phyloP scores from a whole-genome alignment of 2,797 vertebrate genomes.

The Pyrocephalus nanus region DNA sequence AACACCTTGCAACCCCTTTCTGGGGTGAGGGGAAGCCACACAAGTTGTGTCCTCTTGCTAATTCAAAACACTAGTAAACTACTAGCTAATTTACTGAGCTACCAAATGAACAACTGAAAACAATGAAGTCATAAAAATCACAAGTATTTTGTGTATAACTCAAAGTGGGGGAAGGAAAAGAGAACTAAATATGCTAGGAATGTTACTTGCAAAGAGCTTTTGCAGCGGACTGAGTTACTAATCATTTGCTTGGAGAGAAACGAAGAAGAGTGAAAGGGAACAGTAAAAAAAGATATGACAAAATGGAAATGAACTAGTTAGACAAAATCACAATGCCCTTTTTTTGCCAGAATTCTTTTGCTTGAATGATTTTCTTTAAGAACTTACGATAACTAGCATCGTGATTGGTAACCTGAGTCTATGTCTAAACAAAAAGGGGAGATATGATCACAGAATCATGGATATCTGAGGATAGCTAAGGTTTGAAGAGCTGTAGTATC shows the following conservation, averaged over 20 bases:
- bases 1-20: background rate
- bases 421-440: background rate
- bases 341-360: background rate
- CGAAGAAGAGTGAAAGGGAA: background rate
- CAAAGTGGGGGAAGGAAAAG: conserved; percentile 12
- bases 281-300: background rate
- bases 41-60: background rate
- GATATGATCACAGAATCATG: background rate
- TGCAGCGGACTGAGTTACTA: background rate
- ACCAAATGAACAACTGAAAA: conserved; percentile 19
- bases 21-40: background rate
- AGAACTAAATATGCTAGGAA: conserved; percentile 55
- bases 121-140: conserved; percentile 51
- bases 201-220: conserved; percentile 47
- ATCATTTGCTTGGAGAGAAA: background rate
- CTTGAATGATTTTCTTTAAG: background rate
- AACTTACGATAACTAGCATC: background rate
- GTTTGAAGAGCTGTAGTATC: background rate
- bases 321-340: background rate
- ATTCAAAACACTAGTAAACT: background rate
- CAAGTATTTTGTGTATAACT: conserved; percentile 44
- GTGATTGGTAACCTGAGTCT: background rate
- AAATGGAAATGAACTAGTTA: background rate
- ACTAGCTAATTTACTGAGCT: conserved; percentile 2
- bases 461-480: background rate